Base-by-base conservation (phyloP, 2,113 vertebrate species). In the Carassius carassius region DNA sequence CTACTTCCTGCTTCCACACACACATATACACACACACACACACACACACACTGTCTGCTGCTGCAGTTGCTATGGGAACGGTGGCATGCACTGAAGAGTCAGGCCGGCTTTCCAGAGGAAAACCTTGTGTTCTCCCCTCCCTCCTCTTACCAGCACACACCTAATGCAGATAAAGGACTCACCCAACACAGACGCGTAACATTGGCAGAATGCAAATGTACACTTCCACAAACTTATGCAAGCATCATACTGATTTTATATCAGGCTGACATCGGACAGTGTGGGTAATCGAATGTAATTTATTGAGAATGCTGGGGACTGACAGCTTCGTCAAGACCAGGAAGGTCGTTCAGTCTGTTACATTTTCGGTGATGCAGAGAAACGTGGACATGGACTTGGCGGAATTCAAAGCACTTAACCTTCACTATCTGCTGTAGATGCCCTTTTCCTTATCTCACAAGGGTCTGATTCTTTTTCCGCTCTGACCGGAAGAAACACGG, bases 51-150 rank as follows among this genome's bases (percentile, higher is more conserved):
- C 92, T 93, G 92, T 91, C 92, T 91, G 88, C 89, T 89, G 67
- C 85, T 92, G 93, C 92, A 93, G 94, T 95, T 95, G 92, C 94
- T 93, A 94, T 95, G 90, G 93, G 90, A 96, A 96, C 94, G 93
- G 77, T 90, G 91, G 90, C 90, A 89, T 90, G 90, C 93, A 92
- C 93, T 92, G 91, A 86, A 90, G 88, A 85, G 49, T 86, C 88
- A 91, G 92, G 92, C 93, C 91, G 89, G 87, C 90, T 93, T 93
- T 92, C 87, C 81, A 85, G 70, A 89, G 85, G 85, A 90, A 91
- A 92, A 62, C 47, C 19, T 25, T 29, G 41, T 41, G 69, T 25
- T 62, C 56, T 41, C n/a, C 56, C 69, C 81, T 62, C 82, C 73
- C 56, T 32, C 51, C 51, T 54, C 51, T 65, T 51, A 5, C 83